phyloP scores from a whole-genome alignment of 2,797 vertebrate genomes.

The Bradypodion ventrale region DNA sequence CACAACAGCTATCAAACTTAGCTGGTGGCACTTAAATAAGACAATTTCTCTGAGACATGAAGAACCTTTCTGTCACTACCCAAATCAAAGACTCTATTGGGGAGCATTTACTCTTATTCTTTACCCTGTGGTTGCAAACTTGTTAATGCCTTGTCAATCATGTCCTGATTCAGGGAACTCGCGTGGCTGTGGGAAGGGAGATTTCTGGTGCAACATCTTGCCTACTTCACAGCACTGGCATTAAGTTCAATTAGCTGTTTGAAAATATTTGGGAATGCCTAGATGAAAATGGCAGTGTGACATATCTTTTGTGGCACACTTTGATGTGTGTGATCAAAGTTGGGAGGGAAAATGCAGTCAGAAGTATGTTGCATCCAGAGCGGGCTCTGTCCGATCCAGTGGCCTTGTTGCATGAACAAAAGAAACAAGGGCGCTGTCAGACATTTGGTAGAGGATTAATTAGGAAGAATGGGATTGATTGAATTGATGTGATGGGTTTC shows the following conservation, averaged over 20 bases:
- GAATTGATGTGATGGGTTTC: background rate
- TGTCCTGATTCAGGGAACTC: slow-evolving; percentile 5
- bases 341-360: slow-evolving; percentile 10
- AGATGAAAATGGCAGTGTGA: slow-evolving; percentile 20
- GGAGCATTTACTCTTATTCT: background rate
- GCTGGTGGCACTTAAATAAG: background rate
- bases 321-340: slow-evolving; percentile 27
- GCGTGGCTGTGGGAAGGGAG: slow-evolving; percentile 1
- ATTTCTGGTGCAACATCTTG: background rate
- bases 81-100: background rate
- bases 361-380: slow-evolving; percentile 25
- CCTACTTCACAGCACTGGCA: slow-evolving; percentile 27
- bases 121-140: background rate
- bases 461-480: slow-evolving; percentile 7
- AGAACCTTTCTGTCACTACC: background rate
- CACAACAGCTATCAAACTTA: background rate
- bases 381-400: background rate
- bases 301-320: background rate
- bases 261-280: slow-evolving; percentile 8
- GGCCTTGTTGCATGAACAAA: background rate
- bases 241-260: slow-evolving; percentile 21
- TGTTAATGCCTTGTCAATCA: background rate
- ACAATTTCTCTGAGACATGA: slow-evolving; percentile 10
- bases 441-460: slow-evolving; percentile 13
- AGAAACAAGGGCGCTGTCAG: background rate